These are phyloP conservation scores for Xiphorhynchus elegans DNA, from an alignment of 2,113 vertebrate genomes.

Conservation along the genomic window DNA sequence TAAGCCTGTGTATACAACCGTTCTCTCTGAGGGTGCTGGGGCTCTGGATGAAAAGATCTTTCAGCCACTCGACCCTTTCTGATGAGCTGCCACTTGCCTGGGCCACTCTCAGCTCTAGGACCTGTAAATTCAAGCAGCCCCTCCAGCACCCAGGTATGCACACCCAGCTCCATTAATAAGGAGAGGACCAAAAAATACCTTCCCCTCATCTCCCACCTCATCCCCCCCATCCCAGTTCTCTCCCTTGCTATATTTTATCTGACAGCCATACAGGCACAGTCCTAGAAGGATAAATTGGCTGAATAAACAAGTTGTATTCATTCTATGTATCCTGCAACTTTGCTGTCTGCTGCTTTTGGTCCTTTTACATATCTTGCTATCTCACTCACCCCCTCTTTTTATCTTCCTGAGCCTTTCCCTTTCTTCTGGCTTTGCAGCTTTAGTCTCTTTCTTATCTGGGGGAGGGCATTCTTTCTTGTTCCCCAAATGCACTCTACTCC, in stretches of 20 bases:
- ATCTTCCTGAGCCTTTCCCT: not conserved
- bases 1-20: not conserved
- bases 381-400: not conserved
- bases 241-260: not conserved
- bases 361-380: not conserved
- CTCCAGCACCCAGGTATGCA: not conserved
- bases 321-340: not conserved
- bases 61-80: not conserved
- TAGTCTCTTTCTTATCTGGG: not conserved
- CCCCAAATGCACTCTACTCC: not conserved
- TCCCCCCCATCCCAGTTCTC: not conserved
- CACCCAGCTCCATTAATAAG: not conserved
- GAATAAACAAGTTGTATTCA: not conserved
- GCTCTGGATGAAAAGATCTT: not conserved
- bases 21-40: not conserved
- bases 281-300: not conserved
- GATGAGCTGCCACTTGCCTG: not conserved
- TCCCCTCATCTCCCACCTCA: not conserved
- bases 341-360: not conserved
- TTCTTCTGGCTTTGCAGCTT: not conserved
- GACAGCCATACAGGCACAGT: not conserved
- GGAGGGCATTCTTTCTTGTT: not conserved
- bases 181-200: not conserved
- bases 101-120: not conserved
- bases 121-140: not conserved